Evolutionary conservation across 2,113 vertebrate species (phyloP).

Genomic region (Fulica atra): DNA sequence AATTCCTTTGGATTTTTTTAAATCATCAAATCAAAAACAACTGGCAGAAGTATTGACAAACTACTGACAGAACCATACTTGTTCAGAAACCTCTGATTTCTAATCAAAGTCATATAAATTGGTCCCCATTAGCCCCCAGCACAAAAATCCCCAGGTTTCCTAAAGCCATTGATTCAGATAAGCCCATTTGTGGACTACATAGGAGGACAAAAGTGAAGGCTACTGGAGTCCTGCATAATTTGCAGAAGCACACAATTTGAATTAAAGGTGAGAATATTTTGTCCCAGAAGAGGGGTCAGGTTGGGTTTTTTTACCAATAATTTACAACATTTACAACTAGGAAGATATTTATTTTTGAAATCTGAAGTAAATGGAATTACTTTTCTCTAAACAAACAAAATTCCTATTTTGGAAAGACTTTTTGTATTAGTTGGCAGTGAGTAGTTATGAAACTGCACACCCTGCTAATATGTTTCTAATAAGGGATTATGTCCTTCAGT

Average conservation of each 20-base stretch:
- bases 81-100: background rate
- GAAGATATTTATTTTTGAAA: background rate
- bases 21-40: background rate
- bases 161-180: background rate
- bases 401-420: background rate
- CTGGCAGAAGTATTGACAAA: background rate
- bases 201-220: background rate
- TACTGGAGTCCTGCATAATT: background rate
- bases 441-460: background rate
- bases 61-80: background rate
- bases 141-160: background rate
- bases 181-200: background rate
- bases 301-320: background rate
- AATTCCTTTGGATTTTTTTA: background rate
- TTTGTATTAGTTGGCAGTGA: background rate
- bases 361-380: background rate
- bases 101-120: background rate
- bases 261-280: background rate
- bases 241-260: background rate
- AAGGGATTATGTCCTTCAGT: background rate
- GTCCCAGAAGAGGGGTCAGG: background rate
- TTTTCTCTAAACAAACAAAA: background rate
- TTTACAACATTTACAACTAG: background rate
- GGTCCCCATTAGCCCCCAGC: background rate
- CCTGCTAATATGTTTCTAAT: background rate